Evolutionary conservation across 2,797 vertebrate species (phyloP), one percentile per base, ranked within the genome.

Genomic region (Myotis vivesi): DNA sequence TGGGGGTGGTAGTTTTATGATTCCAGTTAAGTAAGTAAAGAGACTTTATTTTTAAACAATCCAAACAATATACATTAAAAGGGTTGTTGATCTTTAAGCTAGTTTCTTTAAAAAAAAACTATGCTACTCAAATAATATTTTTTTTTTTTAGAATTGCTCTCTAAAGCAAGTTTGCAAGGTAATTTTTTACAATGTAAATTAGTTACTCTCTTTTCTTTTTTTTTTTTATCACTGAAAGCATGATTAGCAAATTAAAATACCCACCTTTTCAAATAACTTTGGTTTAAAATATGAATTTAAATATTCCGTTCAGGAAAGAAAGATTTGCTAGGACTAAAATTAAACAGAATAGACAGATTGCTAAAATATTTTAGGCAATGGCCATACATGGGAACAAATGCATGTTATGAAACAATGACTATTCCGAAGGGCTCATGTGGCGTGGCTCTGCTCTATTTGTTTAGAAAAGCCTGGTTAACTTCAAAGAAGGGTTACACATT

Each of bases 181-280:
- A 80, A 57, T 62, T 68, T 71, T 83, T 13, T 72, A 53, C 53
- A 73, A 5, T 30, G 19, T 59, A 80, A 66, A 68, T 28, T 79
- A 51, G 22, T 53, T 81, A 25, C 10, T 91, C 19, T 75, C 13
- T 46, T 72, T 10, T 86, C 7, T 85, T 59, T 85, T 53, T 11
- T n/a, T 46, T 11, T 81, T 36, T 57, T 72, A 80, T 82, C 6
- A n/a, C 51, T 59, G 28, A 83, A 90, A 77, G 20, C 55, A 90
- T 73, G 7, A 87, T 44, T 44, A 64, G 16, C 12, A 87, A 92
- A 79, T 81, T 62, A 94, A 95, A 59, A 44, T 23, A 85, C 44
- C 55, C 12, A 71, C 25, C 1, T 92, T 92, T 92, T 44, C 38
- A 92, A 85, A 75, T 53, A 82, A 77, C 23, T 72, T 92, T 92